These are phyloP conservation scores for Nymphalis c-album DNA, from an alignment of 2,888 invertebrate genomes.

Conservation along the genomic window DNA sequence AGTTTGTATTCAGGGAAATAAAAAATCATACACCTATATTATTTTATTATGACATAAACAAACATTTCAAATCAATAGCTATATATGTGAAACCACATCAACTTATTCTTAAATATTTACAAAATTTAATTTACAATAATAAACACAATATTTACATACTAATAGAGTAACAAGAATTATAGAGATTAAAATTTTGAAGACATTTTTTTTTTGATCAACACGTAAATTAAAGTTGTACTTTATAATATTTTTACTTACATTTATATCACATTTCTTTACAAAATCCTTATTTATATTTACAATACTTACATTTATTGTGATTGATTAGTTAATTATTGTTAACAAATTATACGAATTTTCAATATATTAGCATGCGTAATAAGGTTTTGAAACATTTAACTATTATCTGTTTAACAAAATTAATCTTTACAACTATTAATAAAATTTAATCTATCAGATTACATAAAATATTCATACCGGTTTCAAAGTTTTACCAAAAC, in stretches of 20 bases:
- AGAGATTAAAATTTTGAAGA: slow-evolving; percentile 18
- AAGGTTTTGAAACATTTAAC: slow-evolving; percentile 4
- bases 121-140: slow-evolving; percentile 27
- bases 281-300: slow-evolving; percentile 47
- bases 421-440: not conserved
- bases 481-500: not conserved
- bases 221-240: not conserved
- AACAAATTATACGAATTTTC: not conserved
- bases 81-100: slow-evolving; percentile 35
- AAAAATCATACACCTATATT: slow-evolving; percentile 31
- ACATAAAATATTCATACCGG: slow-evolving; percentile 1
- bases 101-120: slow-evolving; percentile 32
- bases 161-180: slow-evolving; percentile 23
- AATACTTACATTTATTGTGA: slow-evolving; percentile 35
- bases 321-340: slow-evolving; percentile 18
- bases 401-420: slow-evolving; percentile 1
- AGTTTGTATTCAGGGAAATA: slow-evolving; percentile 11
- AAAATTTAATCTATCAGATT: not conserved
- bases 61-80: slow-evolving; percentile 28
- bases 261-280: slow-evolving; percentile 66
- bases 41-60: slow-evolving; percentile 36
- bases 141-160: slow-evolving; percentile 29
- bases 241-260: slow-evolving; percentile 44
- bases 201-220: slow-evolving; percentile 15
- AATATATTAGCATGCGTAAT: slow-evolving; percentile 7